A percentile compares a stretch with the other conserved stretches of the same genome.
Evolutionary conservation across 2,888 invertebrate species (phyloP).

Genomic region (Andricus curvator): DNA sequence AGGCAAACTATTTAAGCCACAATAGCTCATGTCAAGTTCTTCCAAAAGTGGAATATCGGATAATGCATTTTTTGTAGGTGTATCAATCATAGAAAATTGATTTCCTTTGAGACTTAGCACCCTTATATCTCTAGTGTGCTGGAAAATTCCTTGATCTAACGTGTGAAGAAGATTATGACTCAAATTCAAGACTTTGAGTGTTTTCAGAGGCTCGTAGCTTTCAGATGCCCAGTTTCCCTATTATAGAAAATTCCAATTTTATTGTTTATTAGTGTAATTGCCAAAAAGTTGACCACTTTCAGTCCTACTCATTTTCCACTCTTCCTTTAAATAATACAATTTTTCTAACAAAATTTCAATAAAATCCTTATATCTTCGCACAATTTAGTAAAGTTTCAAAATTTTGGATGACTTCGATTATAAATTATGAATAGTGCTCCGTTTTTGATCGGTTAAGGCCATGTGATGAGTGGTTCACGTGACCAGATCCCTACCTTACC

Average conservation of each 20-base stretch:
- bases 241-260: neutral
- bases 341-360: too few species aligned
- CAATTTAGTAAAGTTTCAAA: too few species aligned
- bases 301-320: too few species aligned
- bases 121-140: slow-evolving; percentile 85
- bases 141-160: slow-evolving; percentile 86
- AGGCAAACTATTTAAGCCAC: slow-evolving; percentile 82
- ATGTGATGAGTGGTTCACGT: too few species aligned
- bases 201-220: slow-evolving; percentile 81
- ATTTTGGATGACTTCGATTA: too few species aligned
- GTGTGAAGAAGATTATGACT: slow-evolving; percentile 86
- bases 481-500: too few species aligned
- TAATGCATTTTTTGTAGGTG: slow-evolving; percentile 83
- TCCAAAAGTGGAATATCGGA: slow-evolving; percentile 83
- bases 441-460: too few species aligned
- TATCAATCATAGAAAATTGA: slow-evolving; percentile 84
- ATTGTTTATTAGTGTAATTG: too few species aligned
- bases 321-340: too few species aligned
- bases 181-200: slow-evolving; percentile 83
- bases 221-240: slow-evolving; percentile 82
- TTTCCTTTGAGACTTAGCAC: slow-evolving; percentile 87
- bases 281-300: too few species aligned
- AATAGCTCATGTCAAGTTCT: slow-evolving; percentile 87
- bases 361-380: too few species aligned
- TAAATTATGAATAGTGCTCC: too few species aligned